phyloP scores from a whole-genome alignment of 2,113 vertebrate genomes.

The Opisthocomus hoazin region DNA sequence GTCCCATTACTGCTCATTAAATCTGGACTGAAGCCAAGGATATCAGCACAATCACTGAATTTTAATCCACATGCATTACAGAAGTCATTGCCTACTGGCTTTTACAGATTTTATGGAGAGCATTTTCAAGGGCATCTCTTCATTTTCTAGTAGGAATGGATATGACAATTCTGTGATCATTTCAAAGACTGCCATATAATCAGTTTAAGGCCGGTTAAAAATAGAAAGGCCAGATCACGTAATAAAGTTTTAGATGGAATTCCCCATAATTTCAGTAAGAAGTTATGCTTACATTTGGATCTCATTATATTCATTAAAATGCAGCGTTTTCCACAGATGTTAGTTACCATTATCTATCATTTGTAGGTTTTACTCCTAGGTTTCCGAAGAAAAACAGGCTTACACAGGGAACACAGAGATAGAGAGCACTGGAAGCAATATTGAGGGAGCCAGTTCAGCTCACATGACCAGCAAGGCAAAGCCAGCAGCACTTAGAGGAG shows the following conservation, averaged over 20 bases:
- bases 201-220: neutral
- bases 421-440: neutral
- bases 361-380: neutral
- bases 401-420: neutral
- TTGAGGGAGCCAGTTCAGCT: neutral
- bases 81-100: neutral
- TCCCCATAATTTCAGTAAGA: neutral
- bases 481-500: constrained; percentile 3
- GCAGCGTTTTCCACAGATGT: neutral
- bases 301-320: neutral
- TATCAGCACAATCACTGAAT: neutral
- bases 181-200: neutral
- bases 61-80: neutral
- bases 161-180: neutral
- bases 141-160: neutral
- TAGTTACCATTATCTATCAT: neutral
- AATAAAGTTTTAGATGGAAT: neutral
- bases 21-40: neutral
- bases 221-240: neutral
- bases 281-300: neutral
- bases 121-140: neutral
- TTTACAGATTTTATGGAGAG: neutral
- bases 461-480: constrained; percentile 28
- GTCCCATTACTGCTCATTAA: neutral
- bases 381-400: neutral